phyloP scores from a whole-genome alignment of 2,797 vertebrate genomes.

The Microchirus variegatus region DNA sequence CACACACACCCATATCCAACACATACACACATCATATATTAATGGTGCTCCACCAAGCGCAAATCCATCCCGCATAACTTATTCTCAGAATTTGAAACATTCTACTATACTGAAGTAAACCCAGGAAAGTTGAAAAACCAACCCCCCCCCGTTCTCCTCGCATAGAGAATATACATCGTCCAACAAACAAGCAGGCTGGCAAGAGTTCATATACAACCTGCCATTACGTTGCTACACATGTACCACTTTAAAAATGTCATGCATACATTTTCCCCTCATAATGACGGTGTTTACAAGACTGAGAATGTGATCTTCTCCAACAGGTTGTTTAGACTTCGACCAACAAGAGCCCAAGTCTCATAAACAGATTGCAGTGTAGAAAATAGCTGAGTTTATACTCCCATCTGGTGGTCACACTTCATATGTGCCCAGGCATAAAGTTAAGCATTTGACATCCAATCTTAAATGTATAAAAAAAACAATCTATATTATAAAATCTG shows the following conservation, averaged over 20 bases:
- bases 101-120: constrained; percentile 56
- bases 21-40: constrained; percentile 78
- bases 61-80: constrained; percentile 70
- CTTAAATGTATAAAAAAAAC: background rate
- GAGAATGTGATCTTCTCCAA: constrained; percentile 54
- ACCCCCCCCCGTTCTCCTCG: constrained; percentile 29
- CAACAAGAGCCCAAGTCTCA: constrained; percentile 28
- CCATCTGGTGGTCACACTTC: constrained; percentile 65
- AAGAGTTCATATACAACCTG: constrained; percentile 12
- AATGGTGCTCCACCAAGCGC: constrained; percentile 75
- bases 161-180: constrained; percentile 33
- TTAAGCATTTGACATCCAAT: background rate
- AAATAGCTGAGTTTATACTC: constrained; percentile 39
- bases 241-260: constrained; percentile 33
- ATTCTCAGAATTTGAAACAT: constrained; percentile 70
- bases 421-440: background rate
- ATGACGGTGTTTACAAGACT: constrained; percentile 43
- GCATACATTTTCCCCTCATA: constrained; percentile 33
- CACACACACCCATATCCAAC: constrained; percentile 82
- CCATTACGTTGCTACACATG: constrained; percentile 14
- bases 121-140: constrained; percentile 53
- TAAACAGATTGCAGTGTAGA: constrained; percentile 24
- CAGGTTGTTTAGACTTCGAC: constrained; percentile 72
- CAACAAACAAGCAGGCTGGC: constrained; percentile 38
- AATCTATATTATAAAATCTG: too few species aligned